These are phyloP conservation scores for Corythoichthys intestinalis DNA, from an alignment of 2,113 vertebrate genomes.

Conservation along the genomic window DNA sequence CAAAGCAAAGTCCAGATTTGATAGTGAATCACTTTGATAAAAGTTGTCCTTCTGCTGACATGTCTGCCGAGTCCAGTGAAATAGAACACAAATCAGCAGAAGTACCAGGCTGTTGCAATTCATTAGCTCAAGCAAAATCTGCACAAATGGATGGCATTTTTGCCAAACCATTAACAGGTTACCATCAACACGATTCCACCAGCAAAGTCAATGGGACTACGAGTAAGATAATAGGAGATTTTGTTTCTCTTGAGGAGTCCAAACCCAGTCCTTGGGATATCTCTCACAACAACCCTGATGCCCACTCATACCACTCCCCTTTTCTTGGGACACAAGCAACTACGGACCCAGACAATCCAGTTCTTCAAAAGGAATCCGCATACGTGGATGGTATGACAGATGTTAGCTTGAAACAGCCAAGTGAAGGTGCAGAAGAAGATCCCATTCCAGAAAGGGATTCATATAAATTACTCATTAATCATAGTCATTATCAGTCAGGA, in stretches of 20 bases:
- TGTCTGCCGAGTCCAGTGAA: not conserved
- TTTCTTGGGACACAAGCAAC: slow-evolving; percentile 16
- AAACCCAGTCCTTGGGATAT: slow-evolving; percentile 8
- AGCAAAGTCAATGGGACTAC: slow-evolving; percentile 48
- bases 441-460: slow-evolving; percentile 52
- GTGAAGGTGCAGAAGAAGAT: slow-evolving; percentile 24
- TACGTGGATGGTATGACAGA: slow-evolving; percentile 16
- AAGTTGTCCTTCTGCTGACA: slow-evolving; percentile 22
- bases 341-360: slow-evolving; percentile 5
- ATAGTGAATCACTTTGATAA: not conserved
- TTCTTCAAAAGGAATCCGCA: slow-evolving; percentile 8
- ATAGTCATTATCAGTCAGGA: slow-evolving; percentile 44
- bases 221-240: slow-evolving; percentile 66
- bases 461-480: slow-evolving; percentile 62
- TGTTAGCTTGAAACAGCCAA: slow-evolving; percentile 20
- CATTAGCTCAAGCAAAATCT: not conserved
- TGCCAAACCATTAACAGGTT: slow-evolving; percentile 7
- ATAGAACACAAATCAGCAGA: slow-evolving; percentile 12
- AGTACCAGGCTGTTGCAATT: slow-evolving; percentile 6
- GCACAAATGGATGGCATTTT: not conserved
- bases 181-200: slow-evolving; percentile 33
- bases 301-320: not conserved
- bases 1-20: slow-evolving; percentile 12
- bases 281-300: not conserved
- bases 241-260: slow-evolving; percentile 32